A percentile compares a stretch with the other conserved stretches of the same genome.
phyloP scores from a whole-genome alignment of 2,113 vertebrate genomes.

The Chiloscyllium plagiosum region DNA sequence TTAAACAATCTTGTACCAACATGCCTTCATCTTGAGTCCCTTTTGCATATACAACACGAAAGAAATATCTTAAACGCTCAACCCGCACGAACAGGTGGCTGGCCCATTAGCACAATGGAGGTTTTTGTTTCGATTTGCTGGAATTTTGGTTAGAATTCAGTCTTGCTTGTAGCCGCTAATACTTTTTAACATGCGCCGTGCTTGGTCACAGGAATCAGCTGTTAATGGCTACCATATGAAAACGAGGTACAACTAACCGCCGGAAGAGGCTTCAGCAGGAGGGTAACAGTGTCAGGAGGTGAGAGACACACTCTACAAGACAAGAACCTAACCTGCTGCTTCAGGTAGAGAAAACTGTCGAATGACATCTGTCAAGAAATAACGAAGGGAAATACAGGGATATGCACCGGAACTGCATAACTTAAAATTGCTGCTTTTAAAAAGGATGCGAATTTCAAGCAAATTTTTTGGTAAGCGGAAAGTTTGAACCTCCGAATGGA shows the following conservation, averaged over 20 bases:
- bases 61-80: background rate
- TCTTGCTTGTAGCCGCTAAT: background rate
- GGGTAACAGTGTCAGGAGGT: constrained; percentile 16
- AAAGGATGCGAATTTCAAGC: background rate
- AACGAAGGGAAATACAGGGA: background rate
- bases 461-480: background rate
- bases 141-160: background rate
- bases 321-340: background rate
- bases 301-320: background rate
- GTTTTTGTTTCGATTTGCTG: background rate
- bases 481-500: background rate
- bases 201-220: background rate
- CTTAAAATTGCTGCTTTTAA: background rate
- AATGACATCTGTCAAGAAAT: background rate
- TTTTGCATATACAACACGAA: background rate
- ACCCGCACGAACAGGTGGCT: background rate
- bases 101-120: background rate
- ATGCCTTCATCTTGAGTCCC: background rate
- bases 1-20: background rate
- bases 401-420: background rate
- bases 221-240: background rate
- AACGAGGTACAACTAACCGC: too few species aligned
- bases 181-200: background rate
- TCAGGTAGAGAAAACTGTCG: background rate
- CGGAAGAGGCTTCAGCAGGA: background rate